Evolutionary conservation across 2,888 invertebrate genomes (phyloP).

Genomic region (Gastrophysa polygoni): DNA sequence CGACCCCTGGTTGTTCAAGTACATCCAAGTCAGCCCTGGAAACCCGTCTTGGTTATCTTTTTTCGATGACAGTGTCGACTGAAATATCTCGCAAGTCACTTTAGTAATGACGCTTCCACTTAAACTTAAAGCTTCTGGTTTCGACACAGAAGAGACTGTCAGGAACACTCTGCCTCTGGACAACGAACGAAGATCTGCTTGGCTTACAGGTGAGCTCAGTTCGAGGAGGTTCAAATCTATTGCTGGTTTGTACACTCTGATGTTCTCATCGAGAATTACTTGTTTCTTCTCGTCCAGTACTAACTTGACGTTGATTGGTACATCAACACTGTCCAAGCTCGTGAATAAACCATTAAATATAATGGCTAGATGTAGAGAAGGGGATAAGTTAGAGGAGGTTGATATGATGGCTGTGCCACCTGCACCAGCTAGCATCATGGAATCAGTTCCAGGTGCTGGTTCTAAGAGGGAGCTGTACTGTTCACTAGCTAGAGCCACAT

Average conservation of each 20-base stretch:
- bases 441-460: conserved; percentile 66
- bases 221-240: conserved; percentile 79
- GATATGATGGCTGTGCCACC: conserved; percentile 89
- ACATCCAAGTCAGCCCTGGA: conserved; percentile 78
- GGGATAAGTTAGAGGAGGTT: conserved; percentile 78
- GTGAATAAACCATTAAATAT: conserved; percentile 83
- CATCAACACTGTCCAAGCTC: conserved; percentile 67
- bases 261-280: conserved; percentile 71
- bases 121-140: conserved; percentile 68
- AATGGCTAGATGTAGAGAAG: conserved; percentile 79
- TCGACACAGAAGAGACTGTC: conserved; percentile 71
- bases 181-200: conserved; percentile 75
- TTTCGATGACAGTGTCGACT: conserved; percentile 66
- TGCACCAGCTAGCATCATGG: conserved; percentile 64
- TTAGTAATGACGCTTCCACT: conserved; percentile 75
- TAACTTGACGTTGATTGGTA: conserved; percentile 72
- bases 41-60: conserved; percentile 54
- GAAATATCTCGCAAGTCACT: conserved; percentile 81
- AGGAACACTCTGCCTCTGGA: conserved; percentile 78
- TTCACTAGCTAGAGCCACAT: conserved; percentile 78
- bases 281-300: conserved; percentile 75
- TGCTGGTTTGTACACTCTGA: conserved; percentile 74
- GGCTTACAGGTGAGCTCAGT: conserved; percentile 77
- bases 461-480: conserved; percentile 80
- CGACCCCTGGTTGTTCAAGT: conserved; percentile 78